Conservation (phyloP, 2,888 invertebrate genomes). For the Perithous albicinctus region DNA sequence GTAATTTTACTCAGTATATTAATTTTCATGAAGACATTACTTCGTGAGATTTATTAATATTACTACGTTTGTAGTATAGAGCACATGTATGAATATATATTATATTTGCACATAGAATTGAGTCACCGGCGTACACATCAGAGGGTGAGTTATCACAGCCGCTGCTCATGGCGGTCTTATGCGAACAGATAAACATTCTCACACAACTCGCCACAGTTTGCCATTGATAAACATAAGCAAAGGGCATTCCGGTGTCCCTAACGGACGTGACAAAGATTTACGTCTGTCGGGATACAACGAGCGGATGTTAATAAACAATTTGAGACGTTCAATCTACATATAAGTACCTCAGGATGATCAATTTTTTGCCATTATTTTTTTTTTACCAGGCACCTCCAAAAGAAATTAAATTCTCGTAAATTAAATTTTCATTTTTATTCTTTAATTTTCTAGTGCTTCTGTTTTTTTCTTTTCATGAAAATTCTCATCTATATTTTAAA, state of each 20-base stretch:
- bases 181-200: not conserved
- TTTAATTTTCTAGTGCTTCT: no score
- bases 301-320: conserved; percentile 28
- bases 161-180: not conserved
- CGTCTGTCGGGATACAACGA: not conserved
- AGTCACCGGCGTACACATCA: not conserved
- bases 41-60: no score
- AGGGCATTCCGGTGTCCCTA: conserved; percentile 9
- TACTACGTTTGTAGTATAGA: no score
- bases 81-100: not conserved
- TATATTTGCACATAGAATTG: not conserved
- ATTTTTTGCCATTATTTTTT: no score
- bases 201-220: not conserved
- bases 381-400: no score
- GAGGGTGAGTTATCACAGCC: conserved; percentile 14
- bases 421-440: no score
- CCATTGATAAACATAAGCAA: conserved; percentile 2
- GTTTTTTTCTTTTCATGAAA: no score
- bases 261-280: conserved; percentile 34
- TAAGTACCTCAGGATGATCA: no score
- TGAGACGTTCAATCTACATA: not conserved
- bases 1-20: no score
- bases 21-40: no score
- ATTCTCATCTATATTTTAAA: no score
- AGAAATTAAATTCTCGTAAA: no score